Conservation (phyloP, 1,140 invertebrate genomes). For the Zaprionus ghesquierei region DNA sequence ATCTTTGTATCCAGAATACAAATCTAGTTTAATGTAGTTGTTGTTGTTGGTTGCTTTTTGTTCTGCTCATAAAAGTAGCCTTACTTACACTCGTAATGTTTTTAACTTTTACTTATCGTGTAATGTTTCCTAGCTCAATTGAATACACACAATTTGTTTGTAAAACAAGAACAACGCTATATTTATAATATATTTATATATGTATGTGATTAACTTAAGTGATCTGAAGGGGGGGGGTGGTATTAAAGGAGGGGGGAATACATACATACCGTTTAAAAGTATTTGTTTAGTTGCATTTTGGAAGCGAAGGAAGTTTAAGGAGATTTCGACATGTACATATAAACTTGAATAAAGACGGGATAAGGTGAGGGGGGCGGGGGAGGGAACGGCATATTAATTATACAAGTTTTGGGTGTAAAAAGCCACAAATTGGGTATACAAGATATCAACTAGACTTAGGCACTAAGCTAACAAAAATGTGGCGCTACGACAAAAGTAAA, state of each 20-base stretch:
- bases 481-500: constrained; percentile 34
- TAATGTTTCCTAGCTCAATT: constrained; percentile 71
- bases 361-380: not conserved
- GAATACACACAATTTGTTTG: constrained; percentile 57
- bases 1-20: constrained; percentile 76
- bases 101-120: constrained; percentile 73
- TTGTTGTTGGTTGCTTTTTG: constrained; percentile 64
- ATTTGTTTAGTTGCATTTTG: not conserved
- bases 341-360: not conserved
- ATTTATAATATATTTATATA: constrained; percentile 18
- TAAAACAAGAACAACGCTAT: constrained; percentile 74
- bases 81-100: constrained; percentile 75
- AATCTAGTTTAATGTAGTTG: constrained; percentile 74
- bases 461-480: constrained; percentile 77
- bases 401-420: constrained; percentile 76
- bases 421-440: constrained; percentile 70
- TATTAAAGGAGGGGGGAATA: constrained; percentile 19
- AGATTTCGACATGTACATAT: not conserved
- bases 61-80: constrained; percentile 70
- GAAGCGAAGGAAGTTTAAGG: not conserved
- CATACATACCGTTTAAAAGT: not conserved
- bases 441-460: constrained; percentile 71
- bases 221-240: constrained; percentile 8
- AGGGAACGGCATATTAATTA: constrained; percentile 26
- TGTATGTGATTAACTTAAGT: constrained; percentile 58